These are phyloP conservation scores for Orcinus orca DNA, from an alignment of 2,113 vertebrate species.

Conservation along the genomic window DNA sequence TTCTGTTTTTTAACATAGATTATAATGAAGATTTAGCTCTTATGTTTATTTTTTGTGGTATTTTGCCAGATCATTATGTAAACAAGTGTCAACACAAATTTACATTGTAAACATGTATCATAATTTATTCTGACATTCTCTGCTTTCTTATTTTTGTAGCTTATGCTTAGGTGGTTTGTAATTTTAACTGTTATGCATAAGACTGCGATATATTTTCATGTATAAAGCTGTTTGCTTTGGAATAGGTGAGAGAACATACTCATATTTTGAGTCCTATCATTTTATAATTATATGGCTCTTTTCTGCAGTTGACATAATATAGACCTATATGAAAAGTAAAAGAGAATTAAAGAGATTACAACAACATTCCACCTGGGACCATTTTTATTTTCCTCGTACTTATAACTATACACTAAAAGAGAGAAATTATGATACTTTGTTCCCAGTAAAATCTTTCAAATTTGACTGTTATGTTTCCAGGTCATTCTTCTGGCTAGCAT, in stretches of 20 bases:
- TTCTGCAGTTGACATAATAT: background rate
- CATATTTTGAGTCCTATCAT: background rate
- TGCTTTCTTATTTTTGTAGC: background rate
- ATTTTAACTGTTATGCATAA: constrained; percentile 31
- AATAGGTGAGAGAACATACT: background rate
- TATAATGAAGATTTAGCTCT: constrained; percentile 4
- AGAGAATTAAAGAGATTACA: background rate
- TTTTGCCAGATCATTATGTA: constrained; percentile 10
- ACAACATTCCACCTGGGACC: background rate
- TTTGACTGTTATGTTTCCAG: background rate
- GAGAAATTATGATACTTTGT: background rate
- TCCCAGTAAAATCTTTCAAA: constrained; percentile 15
- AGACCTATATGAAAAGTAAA: background rate
- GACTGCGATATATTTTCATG: constrained; percentile 2
- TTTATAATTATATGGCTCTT: constrained; percentile 21
- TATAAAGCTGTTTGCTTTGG: constrained; percentile 3
- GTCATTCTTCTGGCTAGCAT: background rate
- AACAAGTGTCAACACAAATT: background rate
- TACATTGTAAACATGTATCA: background rate
- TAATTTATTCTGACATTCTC: background rate
- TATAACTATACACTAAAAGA: background rate
- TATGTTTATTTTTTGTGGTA: background rate
- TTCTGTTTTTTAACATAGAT: background rate
- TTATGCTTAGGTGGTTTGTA: background rate
- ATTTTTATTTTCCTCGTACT: constrained; percentile 40